Conservation (phyloP, 2,888 invertebrate genomes). For the Trissoscelio sp. region DNA sequence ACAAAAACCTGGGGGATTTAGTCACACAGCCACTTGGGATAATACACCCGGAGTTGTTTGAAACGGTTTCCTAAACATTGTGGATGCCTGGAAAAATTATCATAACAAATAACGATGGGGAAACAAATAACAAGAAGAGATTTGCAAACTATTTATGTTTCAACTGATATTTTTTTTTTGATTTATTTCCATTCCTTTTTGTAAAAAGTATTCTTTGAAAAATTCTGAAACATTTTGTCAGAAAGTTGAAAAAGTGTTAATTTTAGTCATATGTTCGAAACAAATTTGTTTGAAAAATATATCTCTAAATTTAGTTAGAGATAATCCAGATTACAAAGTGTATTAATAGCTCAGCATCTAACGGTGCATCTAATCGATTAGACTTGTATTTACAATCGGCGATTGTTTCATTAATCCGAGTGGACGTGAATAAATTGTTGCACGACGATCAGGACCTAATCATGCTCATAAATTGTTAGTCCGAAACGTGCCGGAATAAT, state of each 20-base stretch:
- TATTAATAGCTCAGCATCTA: slow-evolving; percentile 4
- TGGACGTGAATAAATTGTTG: slow-evolving; percentile 53
- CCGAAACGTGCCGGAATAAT: slow-evolving; percentile 32
- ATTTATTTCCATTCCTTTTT: no score
- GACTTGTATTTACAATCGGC: slow-evolving; percentile 36
- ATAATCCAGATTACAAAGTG: neutral
- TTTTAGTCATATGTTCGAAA: no score
- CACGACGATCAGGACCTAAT: slow-evolving; percentile 31
- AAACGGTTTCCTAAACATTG: neutral
- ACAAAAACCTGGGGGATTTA: slow-evolving; percentile 18
- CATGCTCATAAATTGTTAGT: slow-evolving; percentile 46
- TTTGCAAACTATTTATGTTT: no score
- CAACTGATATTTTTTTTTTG: no score
- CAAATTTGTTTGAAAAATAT: no score
- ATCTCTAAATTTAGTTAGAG: no score
- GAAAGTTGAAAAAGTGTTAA: no score
- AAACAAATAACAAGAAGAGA: no score
- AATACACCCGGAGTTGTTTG: neutral
- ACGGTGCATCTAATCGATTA: slow-evolving; percentile 29
- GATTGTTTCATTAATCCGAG: slow-evolving; percentile 42
- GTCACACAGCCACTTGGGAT: neutral
- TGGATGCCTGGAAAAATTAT: no score
- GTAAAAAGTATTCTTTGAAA: no score
- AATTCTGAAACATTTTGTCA: no score
- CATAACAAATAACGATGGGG: no score